phyloP scores from a whole-genome alignment of 2,888 invertebrate species.

The Leptinotarsa haldemani region DNA sequence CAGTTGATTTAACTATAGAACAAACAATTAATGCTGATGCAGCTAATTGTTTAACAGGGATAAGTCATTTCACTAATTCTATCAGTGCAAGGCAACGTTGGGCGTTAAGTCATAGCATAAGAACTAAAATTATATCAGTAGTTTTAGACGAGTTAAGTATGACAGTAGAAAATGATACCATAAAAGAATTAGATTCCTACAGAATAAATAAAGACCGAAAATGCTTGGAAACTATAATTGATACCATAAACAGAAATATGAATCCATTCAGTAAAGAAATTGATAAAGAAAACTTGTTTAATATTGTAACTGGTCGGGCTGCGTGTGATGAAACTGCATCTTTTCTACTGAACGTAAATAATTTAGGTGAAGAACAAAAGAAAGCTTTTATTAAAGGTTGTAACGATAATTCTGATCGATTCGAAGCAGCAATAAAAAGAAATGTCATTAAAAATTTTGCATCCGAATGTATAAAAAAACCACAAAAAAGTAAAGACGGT shows the following conservation, averaged over 20 bases:
- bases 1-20: slow-evolving; percentile 46
- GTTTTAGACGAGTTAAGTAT: slow-evolving; percentile 43
- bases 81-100: slow-evolving; percentile 31
- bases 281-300: not conserved
- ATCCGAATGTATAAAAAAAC: slow-evolving; percentile 28
- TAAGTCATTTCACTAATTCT: slow-evolving; percentile 32
- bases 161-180: slow-evolving; percentile 52
- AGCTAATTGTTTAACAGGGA: slow-evolving; percentile 31
- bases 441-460: slow-evolving; percentile 30
- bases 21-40: slow-evolving; percentile 52
- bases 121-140: slow-evolving; percentile 28
- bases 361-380: slow-evolving; percentile 17
- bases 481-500: slow-evolving; percentile 31
- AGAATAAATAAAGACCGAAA: slow-evolving; percentile 9
- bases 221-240: slow-evolving; percentile 2
- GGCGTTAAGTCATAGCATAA: slow-evolving; percentile 32
- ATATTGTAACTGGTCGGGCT: slow-evolving; percentile 1
- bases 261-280: slow-evolving; percentile 11
- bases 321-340: slow-evolving; percentile 1
- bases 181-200: slow-evolving; percentile 6
- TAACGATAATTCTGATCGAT: not conserved
- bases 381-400: slow-evolving; percentile 15
- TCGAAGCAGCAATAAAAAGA: slow-evolving; percentile 16
- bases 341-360: no score
- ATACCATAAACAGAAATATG: slow-evolving; percentile 8